phyloP scores from a whole-genome alignment of 2,113 vertebrate species.

The Amphiprion ocellaris region DNA sequence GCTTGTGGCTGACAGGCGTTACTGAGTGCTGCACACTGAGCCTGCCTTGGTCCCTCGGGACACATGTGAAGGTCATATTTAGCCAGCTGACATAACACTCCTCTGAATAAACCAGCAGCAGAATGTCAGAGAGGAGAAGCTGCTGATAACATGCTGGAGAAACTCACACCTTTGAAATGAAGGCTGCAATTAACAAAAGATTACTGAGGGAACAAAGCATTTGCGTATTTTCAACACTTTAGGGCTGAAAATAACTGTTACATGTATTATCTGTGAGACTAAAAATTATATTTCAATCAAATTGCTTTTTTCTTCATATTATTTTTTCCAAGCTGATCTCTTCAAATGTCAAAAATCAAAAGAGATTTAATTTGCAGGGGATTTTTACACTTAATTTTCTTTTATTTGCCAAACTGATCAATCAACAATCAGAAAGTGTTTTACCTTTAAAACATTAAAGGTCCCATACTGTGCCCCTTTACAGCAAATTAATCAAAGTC shows the following conservation, averaged over 20 bases:
- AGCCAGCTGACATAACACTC: constrained; percentile 48
- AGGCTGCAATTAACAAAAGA: constrained; percentile 23
- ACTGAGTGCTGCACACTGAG: constrained; percentile 19
- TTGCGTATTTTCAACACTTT: rapidly evolving
- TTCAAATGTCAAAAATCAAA: no score
- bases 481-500: no score
- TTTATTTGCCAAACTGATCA: no score
- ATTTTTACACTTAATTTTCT: no score
- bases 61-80: constrained; percentile 63
- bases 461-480: no score
- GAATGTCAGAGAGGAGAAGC: constrained; percentile 14
- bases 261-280: no score
- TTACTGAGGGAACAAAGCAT: background rate
- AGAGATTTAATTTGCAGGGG: no score
- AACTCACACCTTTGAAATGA: constrained; percentile 10
- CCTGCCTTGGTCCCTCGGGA: constrained; percentile 29
- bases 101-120: constrained; percentile 15
- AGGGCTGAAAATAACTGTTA: background rate
- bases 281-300: no score
- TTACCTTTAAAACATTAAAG: no score
- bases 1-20: constrained; percentile 39
- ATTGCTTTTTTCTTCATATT: no score
- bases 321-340: no score
- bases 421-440: no score
- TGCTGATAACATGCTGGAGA: background rate